Evolutionary conservation across 2,113 vertebrate genomes (phyloP).

Genomic region (Myrmophylax atrothorax): DNA sequence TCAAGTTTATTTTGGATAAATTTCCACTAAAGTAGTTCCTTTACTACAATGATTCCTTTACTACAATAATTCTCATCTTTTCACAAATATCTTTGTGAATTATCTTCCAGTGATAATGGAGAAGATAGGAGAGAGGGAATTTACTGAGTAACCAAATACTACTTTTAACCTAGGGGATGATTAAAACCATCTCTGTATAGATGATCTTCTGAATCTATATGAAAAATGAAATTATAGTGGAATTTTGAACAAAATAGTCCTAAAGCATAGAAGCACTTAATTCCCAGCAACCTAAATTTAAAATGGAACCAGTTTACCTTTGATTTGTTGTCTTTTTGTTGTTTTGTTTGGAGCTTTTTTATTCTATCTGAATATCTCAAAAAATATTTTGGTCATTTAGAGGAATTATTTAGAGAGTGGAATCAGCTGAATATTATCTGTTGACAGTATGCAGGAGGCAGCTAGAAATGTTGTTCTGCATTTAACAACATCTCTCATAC

Average conservation of each 20-base stretch:
- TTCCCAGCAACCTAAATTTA: not conserved
- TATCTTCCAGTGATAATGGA: not conserved
- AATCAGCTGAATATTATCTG: slow-evolving; percentile 30
- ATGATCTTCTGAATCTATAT: not conserved
- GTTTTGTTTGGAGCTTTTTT: not conserved
- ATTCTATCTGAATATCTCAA: not conserved
- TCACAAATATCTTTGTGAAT: not conserved
- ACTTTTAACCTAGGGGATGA: not conserved
- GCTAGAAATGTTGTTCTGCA: slow-evolving; percentile 10
- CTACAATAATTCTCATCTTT: not conserved
- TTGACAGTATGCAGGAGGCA: slow-evolving; percentile 11
- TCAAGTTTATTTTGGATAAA: not conserved
- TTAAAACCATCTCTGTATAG: not conserved
- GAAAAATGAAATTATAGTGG: not conserved
- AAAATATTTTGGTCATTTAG: not conserved
- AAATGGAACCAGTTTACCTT: not conserved
- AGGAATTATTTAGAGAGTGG: not conserved
- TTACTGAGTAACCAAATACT: not conserved
- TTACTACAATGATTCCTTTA: not conserved
- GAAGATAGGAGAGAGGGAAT: not conserved
- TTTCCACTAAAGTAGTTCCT: not conserved
- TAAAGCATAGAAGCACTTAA: not conserved
- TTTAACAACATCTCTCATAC: slow-evolving; percentile 51
- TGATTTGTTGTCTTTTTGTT: not conserved
- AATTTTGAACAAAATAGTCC: not conserved